Conservation (phyloP, 2,797 vertebrate species). For the Aldrovandia affinis region DNA sequence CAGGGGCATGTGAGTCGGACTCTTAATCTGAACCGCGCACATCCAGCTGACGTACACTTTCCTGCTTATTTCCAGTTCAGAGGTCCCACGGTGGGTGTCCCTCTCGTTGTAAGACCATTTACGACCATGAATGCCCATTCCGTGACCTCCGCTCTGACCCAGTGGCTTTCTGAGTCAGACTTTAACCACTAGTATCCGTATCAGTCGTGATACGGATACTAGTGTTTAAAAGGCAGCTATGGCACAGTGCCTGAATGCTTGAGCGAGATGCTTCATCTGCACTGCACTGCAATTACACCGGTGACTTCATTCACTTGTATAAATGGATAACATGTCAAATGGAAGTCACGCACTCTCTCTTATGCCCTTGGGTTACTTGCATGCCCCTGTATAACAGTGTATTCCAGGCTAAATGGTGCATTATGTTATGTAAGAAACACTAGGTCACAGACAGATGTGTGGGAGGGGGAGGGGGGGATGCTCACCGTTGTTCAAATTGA, state of each 20-base stretch:
- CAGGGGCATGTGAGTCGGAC: no score
- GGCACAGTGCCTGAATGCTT: not conserved
- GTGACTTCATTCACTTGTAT: not conserved
- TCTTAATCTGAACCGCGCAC: not conserved
- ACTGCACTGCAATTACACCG: no score
- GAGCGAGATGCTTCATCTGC: not conserved
- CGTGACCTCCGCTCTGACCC: no score
- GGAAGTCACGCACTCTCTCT: no score
- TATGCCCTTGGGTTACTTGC: no score
- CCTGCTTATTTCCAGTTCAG: not conserved
- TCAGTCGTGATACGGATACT: no score
- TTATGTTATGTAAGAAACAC: not conserved
- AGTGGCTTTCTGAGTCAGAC: no score
- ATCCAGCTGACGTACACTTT: not conserved
- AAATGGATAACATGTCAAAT: no score
- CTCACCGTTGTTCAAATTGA: slow-evolving; percentile 96
- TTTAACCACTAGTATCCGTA: no score
- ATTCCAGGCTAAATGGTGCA: not conserved
- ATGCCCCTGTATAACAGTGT: no score
- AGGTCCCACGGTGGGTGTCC: not conserved
- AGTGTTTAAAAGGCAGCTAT: no score
- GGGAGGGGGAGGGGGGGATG: not conserved
- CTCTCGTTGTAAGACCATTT: not conserved
- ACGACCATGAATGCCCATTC: not conserved
- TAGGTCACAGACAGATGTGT: not conserved